Evolutionary conservation across 2,797 vertebrate species (phyloP), one percentile per base, ranked within the genome.

Genomic region (Chrysocyon brachyurus): DNA sequence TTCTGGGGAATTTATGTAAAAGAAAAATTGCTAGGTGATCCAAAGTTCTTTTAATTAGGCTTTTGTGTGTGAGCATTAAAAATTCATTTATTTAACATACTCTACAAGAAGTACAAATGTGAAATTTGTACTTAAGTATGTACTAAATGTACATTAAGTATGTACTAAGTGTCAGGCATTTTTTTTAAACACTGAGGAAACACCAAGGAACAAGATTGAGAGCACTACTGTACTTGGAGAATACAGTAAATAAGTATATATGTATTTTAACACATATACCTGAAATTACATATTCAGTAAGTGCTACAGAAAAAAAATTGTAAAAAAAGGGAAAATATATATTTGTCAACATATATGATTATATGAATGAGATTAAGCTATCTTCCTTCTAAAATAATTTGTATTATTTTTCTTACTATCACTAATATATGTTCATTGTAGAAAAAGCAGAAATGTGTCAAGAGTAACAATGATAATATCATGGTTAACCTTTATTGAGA

Each of bases 371-470:
- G 68, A 87, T 94, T 88, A 83, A 88, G 28, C 63, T 33, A n/a
- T 81, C 66, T 56, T 86, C 15, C 28, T 90, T 94, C 87, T 46
- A 87, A 85, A 96, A 68, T 73, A 73, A 94, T 40, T 26, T 91
- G 17, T 46, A 85, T 68, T 66, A 26, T 31, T 93, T 83, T 79
- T 94, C 63, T 84, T 72, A 78, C 78, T n/a, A 77, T 72, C 77
- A 82, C 36, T 83, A 82, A 83, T 77, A 22, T 4, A 66, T 46
- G 19, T 68, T 87, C n/a, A 79, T 28, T 78, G 6, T 33, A 85
- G 75, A 94, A 92, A 26, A 90, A n/a, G 90, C 22, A 87, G 22
- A 52, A 70, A 72, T 90, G 1, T n/a, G 26, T 57, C n/a, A 59
- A 82, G 17, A 86, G 46, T 64, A 78, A 78, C 3, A 68, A 63